Base-by-base conservation (phyloP, 2,113 vertebrate genomes). In the Chaetorhynchus papuensis region DNA sequence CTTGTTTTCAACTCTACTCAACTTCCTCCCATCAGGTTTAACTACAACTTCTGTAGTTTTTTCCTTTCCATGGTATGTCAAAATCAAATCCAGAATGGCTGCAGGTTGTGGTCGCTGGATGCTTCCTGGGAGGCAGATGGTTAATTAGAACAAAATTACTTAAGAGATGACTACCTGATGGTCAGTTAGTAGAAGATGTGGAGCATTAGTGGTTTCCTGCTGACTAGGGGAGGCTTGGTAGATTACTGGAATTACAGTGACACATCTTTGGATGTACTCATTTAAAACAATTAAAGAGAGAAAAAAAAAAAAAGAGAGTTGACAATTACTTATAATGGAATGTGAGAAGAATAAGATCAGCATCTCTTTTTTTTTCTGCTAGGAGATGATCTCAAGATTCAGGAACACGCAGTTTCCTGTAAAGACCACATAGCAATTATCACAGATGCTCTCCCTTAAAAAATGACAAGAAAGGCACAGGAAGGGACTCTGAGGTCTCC, bases 321-420 rank as follows among this genome's bases (percentile, higher is more conserved):
- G 57, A 24, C 66, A 85, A 69, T 80, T 92, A 77, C 82, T 91
- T 82, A 52, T 66, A 94, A 71, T 78, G 39, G 71, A 93, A 80
- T 81, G 79, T 74, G 75, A 91, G 79, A 95, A 93, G 78, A 74
- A 66, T 93, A 93, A 94, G 93, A 91, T 85, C 90, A 90, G 82
- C 90, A 90, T 92, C 85, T 96, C 81, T 75, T 60, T 56, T 65
- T 65, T 47, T 60, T 90, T 39, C 54, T 93, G 52, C 79, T 74
- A 14, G 31, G 4, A 85, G 63, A 83, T 86, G 86, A 92, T 91
- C 92, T 95, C 1, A 7, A 80, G 82, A 86, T 77, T 92, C 53
- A 50, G 79, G 84, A 87, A 74, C 59, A 2, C 83, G 78, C 87
- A 80, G 71, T 83, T 96, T 97, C 93, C 93, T 91, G 85, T 92